Conservation (phyloP, 23 tunicate species). For the Trididemnum miniatum region DNA sequence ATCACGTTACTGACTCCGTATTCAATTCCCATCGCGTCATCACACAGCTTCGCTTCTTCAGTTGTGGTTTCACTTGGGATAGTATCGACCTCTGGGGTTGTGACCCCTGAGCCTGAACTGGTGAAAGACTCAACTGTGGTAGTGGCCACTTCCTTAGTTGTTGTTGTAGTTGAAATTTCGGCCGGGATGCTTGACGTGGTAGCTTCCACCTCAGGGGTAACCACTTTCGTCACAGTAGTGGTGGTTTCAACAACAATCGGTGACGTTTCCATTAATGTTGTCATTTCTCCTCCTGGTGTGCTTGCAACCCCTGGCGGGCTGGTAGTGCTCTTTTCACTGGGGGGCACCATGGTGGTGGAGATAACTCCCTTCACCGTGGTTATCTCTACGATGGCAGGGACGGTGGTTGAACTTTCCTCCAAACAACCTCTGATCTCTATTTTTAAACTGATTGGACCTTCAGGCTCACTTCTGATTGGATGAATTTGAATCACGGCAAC, state of each 20-base stretch:
- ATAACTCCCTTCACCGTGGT: constrained; percentile 31
- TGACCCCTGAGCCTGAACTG: neutral
- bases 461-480: constrained; percentile 32
- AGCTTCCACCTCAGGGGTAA: constrained; percentile 31
- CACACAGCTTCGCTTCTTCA: constrained; percentile 35
- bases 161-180: constrained; percentile 22
- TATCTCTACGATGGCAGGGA: constrained; percentile 55
- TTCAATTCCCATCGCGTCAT: constrained; percentile 71
- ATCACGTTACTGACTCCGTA: constrained; percentile 36
- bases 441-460: constrained; percentile 35
- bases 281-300: neutral
- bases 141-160: constrained; percentile 48
- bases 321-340: neutral
- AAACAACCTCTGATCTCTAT: constrained; percentile 64
- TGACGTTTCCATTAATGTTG: neutral
- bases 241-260: constrained; percentile 34
- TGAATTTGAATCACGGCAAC: constrained; percentile 37
- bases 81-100: constrained; percentile 29
- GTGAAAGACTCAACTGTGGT: constrained; percentile 9
- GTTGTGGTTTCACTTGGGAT: constrained; percentile 46
- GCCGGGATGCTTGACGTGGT: constrained; percentile 6
- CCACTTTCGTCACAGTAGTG: constrained; percentile 48
- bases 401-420: constrained; percentile 36
- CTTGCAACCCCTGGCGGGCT: neutral
- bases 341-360: neutral